Base-by-base conservation (phyloP, 2,797 vertebrate species). In the Pogoniulus pusillus region DNA sequence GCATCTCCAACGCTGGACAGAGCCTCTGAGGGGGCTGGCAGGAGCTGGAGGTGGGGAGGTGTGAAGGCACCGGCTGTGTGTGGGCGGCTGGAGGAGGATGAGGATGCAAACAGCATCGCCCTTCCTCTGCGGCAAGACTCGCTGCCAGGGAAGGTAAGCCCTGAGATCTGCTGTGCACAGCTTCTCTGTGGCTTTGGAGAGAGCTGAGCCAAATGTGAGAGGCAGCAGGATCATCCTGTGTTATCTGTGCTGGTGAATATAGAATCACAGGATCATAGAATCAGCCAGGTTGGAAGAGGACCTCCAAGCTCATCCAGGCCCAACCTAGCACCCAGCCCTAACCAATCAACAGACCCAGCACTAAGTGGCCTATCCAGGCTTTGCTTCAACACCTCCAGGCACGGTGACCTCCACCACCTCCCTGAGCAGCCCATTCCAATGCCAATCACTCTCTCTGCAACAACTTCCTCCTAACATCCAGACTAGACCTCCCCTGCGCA, bases 141-240 rank as follows among this genome's bases (percentile, higher is more conserved):
- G 1, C 34, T 34, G 7, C 6, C 47, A 4, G 5, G 16, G 77
- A 10, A 9, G 14, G 57, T 26, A 72, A 54, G 39, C 70, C 54
- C 27, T 0, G 0, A 35, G 78, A 62, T 53, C 62, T 15, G 32
- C 0, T 0, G 17, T 6, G 30, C 53, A 49, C 34, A 12, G 8
- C 39, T 49, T 62, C 80, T 32, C 88, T 37, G 55, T 2, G 4
- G 70, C 63, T 88, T 65, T 18, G 80, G 70, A 8, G 65, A 66
- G 65, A 15, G 51, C 81, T 45, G 80, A 92, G 88, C 41, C 54
- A 26, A 75, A 63, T 5, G 13, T 9, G 51, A 69, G 64, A 37
- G 53, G 35, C 7, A 72, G 15, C 26, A 76, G 27, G 72, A 82
- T 51, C 64, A 82, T 51, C 64, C 74, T 41, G 12, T 22, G 2